A percentile compares a stretch with the other conserved stretches of the same genome.
Conservation (phyloP, 1,140 invertebrate species). For the Harpegnathos saltator region DNA sequence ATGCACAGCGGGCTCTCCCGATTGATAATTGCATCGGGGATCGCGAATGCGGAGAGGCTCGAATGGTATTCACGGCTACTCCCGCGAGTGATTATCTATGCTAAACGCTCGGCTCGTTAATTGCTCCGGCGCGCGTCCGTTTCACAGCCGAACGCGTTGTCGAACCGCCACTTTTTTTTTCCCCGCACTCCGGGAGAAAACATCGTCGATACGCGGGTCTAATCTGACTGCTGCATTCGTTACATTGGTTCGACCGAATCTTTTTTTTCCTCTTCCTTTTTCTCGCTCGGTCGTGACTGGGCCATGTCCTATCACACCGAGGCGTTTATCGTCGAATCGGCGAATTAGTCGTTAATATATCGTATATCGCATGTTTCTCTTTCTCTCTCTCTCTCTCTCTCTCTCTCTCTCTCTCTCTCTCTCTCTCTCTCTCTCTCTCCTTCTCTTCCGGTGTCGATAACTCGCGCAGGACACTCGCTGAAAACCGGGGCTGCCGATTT, state of each 20-base stretch:
- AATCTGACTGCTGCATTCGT: background rate
- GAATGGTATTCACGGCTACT: conserved; percentile 70
- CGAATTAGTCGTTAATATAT: too few species aligned
- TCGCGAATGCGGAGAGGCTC: conserved; percentile 66
- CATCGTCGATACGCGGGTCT: background rate
- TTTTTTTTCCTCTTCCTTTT: background rate
- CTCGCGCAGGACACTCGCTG: too few species aligned
- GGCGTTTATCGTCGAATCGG: too few species aligned
- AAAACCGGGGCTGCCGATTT: too few species aligned
- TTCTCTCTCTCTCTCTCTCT: too few species aligned
- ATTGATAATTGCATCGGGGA: conserved; percentile 81
- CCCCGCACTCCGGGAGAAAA: conserved; percentile 4
- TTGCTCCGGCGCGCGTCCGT: conserved; percentile 48
- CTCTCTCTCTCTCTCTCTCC: too few species aligned
- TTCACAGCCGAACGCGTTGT: conserved; percentile 1
- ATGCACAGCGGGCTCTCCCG: conserved; percentile 77
- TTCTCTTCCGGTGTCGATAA: too few species aligned
- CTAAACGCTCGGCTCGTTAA: conserved; percentile 79
- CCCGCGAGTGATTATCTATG: conserved; percentile 82
- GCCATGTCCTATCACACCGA: too few species aligned
- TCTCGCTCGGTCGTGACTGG: too few species aligned
- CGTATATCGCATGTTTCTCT: too few species aligned
- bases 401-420: too few species aligned
- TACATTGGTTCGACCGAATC: background rate
- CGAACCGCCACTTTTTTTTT: background rate